Percentiles rank a stretch among this genome's conserved stretches.
phyloP scores from a whole-genome alignment of 2,113 vertebrate genomes.

The Actinemys pallida region DNA sequence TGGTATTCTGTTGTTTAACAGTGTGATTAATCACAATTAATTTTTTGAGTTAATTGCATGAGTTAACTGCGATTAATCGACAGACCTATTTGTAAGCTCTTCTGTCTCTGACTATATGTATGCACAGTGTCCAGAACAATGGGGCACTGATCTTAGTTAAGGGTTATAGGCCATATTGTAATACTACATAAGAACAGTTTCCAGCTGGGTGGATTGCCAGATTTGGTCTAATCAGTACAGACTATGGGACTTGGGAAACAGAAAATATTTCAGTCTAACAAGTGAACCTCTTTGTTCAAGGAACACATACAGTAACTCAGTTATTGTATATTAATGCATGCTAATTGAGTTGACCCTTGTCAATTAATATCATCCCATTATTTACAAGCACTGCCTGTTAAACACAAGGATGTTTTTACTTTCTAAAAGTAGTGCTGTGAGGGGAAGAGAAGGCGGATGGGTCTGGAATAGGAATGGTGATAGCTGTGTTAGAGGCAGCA shows the following conservation, averaged over 20 bases:
- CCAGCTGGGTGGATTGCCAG: background rate
- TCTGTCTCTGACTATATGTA: background rate
- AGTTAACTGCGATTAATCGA: too few species aligned
- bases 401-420: background rate
- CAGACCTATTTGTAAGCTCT: too few species aligned
- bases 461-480: background rate
- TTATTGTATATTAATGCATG: background rate
- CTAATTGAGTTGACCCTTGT: background rate
- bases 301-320: background rate
- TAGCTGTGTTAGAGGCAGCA: background rate
- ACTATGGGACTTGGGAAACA: background rate
- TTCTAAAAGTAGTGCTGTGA: background rate
- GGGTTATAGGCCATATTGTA: background rate
- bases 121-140: background rate
- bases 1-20: too few species aligned
- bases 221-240: background rate
- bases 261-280: background rate
- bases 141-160: background rate
- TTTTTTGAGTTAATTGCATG: too few species aligned
- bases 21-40: too few species aligned
- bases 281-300: background rate
- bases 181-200: background rate
- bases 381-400: background rate
- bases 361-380: background rate
- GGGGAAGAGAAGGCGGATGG: background rate